Base-by-base conservation (phyloP, 2,797 vertebrate species). In the Artibeus lituratus region DNA sequence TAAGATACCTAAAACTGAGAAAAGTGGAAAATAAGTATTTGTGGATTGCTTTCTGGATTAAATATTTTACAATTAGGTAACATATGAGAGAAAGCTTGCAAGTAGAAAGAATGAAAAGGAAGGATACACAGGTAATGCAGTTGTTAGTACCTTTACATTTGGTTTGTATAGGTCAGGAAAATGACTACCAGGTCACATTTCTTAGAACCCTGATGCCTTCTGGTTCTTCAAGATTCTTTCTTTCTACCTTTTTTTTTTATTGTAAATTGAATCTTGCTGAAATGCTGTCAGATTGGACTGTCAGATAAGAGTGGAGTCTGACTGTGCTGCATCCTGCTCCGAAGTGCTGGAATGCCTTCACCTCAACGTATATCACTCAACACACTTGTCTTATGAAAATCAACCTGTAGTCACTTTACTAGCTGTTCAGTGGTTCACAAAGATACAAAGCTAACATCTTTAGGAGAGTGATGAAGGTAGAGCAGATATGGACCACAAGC, bases 391-490 rank as follows among this genome's bases (percentile, higher is more conserved):
- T 95, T 92, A 95, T 90, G 96, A 93, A 88, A 96, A 90, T 76
- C 96, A 91, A 94, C 89, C 67, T 90, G 49, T 55, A 14, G 44
- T 90, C 47, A 89, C 76, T 78, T 93, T 78, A 14, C 81, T 91
- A 7, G 87, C n/a, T 74, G 59, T 70, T 91, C 87, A 69, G 77
- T 39, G 76, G 76, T 78, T 95, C 49, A 47, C 80, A 90, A 35
- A 97, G 92, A 91, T 88, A 84, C 87, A 90, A 37, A 87, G 72
- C 93, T 90, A 62, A 78, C n/a, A 22, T 77, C 96, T 84, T 94
- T 85, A 87, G 81, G 85, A 89, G 91, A 11, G 44, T 12, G 24
- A 7, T 70, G 57, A 90, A 94, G 53, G 88, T 93, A 49, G 21
- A 93, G 7, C 82, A 95, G 92, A 85, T 92, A 82, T 47, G 18